Evolutionary conservation across 64 coral and sea anemone genomes (phyloP).

Genomic region (Trachythela sp.): DNA sequence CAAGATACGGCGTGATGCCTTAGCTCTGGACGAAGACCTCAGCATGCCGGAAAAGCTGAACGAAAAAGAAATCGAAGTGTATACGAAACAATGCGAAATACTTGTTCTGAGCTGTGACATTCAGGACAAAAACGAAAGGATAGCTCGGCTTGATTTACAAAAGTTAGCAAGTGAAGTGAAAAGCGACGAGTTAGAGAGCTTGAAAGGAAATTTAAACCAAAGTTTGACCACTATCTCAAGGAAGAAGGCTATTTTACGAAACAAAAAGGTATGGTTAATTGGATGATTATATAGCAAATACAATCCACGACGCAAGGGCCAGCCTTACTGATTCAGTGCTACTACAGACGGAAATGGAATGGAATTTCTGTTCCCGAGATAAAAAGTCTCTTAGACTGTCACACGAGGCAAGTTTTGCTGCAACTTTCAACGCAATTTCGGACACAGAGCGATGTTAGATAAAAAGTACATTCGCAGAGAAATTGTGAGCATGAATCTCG

Average conservation of each 20-base stretch:
- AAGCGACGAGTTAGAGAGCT: not conserved
- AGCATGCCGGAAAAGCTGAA: not conserved
- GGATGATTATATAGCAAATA: not conserved
- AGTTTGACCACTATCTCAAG: not conserved
- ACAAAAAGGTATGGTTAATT: not conserved
- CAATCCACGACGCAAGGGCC: no score
- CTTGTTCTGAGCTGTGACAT: not conserved
- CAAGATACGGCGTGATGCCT: not conserved
- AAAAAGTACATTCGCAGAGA: no score
- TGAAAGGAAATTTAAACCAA: not conserved
- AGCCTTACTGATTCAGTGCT: no score
- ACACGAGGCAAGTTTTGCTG: no score
- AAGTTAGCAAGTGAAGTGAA: not conserved
- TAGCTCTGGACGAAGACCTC: not conserved
- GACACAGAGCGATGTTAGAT: no score
- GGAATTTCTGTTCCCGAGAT: no score
- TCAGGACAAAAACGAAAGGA: not conserved
- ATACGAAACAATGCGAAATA: conserved; percentile 6
- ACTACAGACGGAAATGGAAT: no score
- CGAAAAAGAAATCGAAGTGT: not conserved
- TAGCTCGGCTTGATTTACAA: conserved; percentile 7
- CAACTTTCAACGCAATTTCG: no score
- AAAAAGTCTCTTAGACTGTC: no score
- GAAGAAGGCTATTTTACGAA: not conserved
- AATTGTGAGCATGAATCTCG: no score